Evolutionary conservation across 2,797 vertebrate genomes (phyloP), one percentile per base, ranked within the genome.

Genomic region (Rhyacichthys aspro): DNA sequence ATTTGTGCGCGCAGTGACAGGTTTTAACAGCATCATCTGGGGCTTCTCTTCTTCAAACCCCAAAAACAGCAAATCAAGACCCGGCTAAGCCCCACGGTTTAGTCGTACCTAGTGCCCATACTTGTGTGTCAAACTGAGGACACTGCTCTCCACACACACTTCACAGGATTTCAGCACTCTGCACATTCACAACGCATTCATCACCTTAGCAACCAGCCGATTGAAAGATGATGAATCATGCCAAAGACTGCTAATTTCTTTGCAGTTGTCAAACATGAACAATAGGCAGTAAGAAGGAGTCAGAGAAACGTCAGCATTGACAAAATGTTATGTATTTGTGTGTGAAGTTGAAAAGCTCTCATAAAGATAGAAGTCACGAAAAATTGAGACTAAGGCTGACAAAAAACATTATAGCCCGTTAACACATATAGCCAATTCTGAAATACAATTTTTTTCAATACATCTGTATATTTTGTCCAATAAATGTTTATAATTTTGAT

Each of bases 131-230:
- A 72, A 67, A 70, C 52, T 17, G 50, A 76, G 63, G 68, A 78
- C 76, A 64, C 43, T 36, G 50, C 70, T 75, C 70, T 68, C 72
- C 62, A 59, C 75, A 32, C 47, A 72, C 63, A 61, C 78, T 83
- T 65, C 55, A 61, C 78, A 74, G 72, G 68, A 83, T 72, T 78
- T 80, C 78, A 78, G 63, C 62, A 49, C 68, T 65, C 67, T 61
- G 70, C 67, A 76, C 79, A 84, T 63, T 72, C 75, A 76, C 81
- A n/a, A 49, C 63, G 74, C 80, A 80, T 79, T 80, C 86, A 88
- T 89, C 82, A 70, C 88, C 86, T 80, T 90, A 85, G 88, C 88
- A 90, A 91, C 89, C 76, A 76, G 72, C 74, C 78, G 57, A 88
- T 83, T 87, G 76, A 88, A 88, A 84, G 81, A 84, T 87, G 82